Base-by-base conservation (phyloP, 2,888 invertebrate species). In the Morpho deidamia region DNA sequence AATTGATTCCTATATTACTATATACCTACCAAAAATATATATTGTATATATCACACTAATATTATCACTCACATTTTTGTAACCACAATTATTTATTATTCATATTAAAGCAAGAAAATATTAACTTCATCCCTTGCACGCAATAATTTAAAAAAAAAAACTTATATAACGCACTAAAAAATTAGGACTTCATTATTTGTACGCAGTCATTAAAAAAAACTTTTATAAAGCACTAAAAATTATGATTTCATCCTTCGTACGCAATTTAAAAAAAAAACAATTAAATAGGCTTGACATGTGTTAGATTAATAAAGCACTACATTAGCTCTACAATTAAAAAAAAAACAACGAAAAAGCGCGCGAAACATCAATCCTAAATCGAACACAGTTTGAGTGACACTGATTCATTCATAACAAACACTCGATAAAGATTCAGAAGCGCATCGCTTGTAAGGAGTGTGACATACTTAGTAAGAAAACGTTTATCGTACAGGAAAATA, bases 391-490 rank as follows among this genome's bases (percentile, higher is more conserved):
- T 61, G 53, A 53, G 53, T 60, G 59, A 64, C 61, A 67, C 66
- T 67, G 66, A 52, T 53, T 34, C 48, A 67, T 67, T 67, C 67
- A 67, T 66, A 67, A 65, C 60, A 66, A 61, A 56, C 59, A 56
- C 46, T 53, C 56, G 66, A 65, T 67, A 66, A 66, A 62, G 59
- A 59, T 63, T 61, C 60, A 59, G 43, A 64, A 65, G 62, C 60
- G 64, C 66, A 65, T 66, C 54, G 57, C 42, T 44, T 44, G 50
- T 63, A 56, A 62, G 56, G 60, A 59, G 35, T 38, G 32, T 51
- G 12, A 43, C 60, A 56, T 8, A 62, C 57, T 42, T 23, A 41
- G 51, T 44, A 44, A 40, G 44, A 32, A 46, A 53, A 46, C 51
- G 50, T 52, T 47, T 12, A 45, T 41, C 11, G 3, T 48, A 11